phyloP scores from a whole-genome alignment of 2,797 vertebrate species.

The Enteromius treurensis region DNA sequence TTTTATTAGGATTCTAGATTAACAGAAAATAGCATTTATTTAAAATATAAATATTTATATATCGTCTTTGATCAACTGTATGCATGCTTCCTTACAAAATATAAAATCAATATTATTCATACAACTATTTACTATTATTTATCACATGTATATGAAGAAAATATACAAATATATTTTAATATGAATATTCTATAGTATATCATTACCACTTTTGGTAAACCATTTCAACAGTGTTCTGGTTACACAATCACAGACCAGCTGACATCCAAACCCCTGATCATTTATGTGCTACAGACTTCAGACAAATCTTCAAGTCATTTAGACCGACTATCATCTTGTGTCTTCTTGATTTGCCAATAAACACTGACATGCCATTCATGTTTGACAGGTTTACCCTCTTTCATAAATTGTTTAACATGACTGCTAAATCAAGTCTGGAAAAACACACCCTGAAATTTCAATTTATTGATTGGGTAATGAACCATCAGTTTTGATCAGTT shows the following conservation, averaged over 20 bases:
- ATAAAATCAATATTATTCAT: neutral
- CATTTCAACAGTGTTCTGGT: neutral
- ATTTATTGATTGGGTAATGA: neutral
- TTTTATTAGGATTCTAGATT: neutral
- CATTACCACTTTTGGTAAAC: neutral
- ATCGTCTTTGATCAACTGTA: neutral
- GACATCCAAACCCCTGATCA: neutral
- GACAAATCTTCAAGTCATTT: neutral
- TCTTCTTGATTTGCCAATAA: conserved; percentile 15
- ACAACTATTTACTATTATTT: neutral
- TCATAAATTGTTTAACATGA: neutral
- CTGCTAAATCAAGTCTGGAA: conserved; percentile 9
- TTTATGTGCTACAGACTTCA: neutral
- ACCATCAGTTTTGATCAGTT: neutral
- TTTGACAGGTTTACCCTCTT: neutral
- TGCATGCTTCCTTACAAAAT: neutral
- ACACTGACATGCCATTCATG: conserved; percentile 6
- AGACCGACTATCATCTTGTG: conserved; percentile 3
- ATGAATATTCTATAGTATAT: no score
- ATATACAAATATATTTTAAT: neutral
- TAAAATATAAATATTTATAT: neutral
- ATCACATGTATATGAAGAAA: neutral
- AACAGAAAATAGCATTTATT: neutral
- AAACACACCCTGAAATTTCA: neutral
- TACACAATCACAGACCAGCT: conserved; percentile 1